Conservation (phyloP, 92 coral and sea anemone species). For the Epizoanthus scotinus region DNA sequence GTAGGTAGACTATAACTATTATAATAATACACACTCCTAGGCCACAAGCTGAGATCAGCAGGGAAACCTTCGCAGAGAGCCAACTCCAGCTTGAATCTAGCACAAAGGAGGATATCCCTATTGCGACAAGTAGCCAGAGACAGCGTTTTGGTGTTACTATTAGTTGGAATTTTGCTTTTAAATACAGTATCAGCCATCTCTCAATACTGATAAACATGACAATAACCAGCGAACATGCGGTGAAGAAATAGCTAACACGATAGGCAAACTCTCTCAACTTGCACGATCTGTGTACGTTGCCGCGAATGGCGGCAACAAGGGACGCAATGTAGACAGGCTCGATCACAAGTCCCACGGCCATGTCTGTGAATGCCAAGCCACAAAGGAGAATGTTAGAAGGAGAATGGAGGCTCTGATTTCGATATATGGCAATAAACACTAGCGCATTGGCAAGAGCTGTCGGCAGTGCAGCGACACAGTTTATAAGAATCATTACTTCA, state of each 20-base stretch:
- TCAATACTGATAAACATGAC: slow-evolving; percentile 26
- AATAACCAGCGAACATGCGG: not conserved
- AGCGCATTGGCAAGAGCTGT: slow-evolving; percentile 27
- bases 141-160: not conserved
- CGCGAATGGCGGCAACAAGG: slow-evolving; percentile 15
- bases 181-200: slow-evolving; percentile 20
- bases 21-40: slow-evolving; percentile 11
- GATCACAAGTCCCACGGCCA: slow-evolving; percentile 28
- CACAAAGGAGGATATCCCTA: not conserved
- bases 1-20: not conserved
- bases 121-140: not conserved
- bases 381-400: slow-evolving; percentile 15
- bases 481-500: slow-evolving; percentile 17
- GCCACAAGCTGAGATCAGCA: not conserved
- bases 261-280: slow-evolving; percentile 18
- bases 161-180: slow-evolving; percentile 19
- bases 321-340: slow-evolving; percentile 24
- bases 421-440: slow-evolving; percentile 11
- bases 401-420: slow-evolving; percentile 15
- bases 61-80: not conserved
- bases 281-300: slow-evolving; percentile 6
- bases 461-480: slow-evolving; percentile 7
- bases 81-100: slow-evolving; percentile 35
- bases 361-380: slow-evolving; percentile 29
- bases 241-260: slow-evolving; percentile 34